Evolutionary conservation across 2,888 invertebrate species (phyloP).

Genomic region (Branchinecta sandiegonensis): DNA sequence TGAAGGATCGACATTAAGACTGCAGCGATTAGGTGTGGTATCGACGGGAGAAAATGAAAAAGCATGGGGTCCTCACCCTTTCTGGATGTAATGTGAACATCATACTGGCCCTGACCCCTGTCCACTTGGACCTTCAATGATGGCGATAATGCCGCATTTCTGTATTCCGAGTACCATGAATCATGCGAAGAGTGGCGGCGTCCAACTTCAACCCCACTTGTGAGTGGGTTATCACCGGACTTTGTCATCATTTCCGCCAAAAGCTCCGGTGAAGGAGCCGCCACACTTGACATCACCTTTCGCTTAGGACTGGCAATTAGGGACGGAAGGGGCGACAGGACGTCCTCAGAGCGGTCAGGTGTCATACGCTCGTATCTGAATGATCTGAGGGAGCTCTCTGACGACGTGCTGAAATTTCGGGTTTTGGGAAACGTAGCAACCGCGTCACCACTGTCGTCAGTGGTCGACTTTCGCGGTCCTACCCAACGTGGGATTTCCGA

Average conservation of each 20-base stretch:
- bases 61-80: conserved; percentile 48
- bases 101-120: conserved; percentile 54
- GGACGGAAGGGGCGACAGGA: conserved; percentile 1
- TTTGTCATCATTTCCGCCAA: conserved; percentile 6
- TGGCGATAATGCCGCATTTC: conserved; percentile 46
- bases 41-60: not conserved
- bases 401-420: not conserved
- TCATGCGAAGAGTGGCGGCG: conserved; percentile 9
- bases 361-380: not conserved
- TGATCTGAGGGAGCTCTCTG: not conserved
- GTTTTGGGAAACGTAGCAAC: not conserved
- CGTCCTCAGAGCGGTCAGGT: not conserved
- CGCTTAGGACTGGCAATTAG: not conserved
- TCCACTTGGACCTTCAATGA: conserved; percentile 56
- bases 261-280: not conserved
- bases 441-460: not conserved
- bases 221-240: not conserved
- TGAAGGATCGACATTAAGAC: too few relatives aligned
- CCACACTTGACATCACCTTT: not conserved
- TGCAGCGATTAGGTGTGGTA: too few relatives aligned
- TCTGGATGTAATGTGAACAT: conserved; percentile 69
- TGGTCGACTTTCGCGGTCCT: not conserved
- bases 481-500: not conserved
- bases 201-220: conserved; percentile 17
- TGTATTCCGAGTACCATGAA: conserved; percentile 45